Percentiles rank a stretch among this genome's conserved stretches.
Conservation (phyloP, 2,797 vertebrate genomes). For the Sebastes diaconus region DNA sequence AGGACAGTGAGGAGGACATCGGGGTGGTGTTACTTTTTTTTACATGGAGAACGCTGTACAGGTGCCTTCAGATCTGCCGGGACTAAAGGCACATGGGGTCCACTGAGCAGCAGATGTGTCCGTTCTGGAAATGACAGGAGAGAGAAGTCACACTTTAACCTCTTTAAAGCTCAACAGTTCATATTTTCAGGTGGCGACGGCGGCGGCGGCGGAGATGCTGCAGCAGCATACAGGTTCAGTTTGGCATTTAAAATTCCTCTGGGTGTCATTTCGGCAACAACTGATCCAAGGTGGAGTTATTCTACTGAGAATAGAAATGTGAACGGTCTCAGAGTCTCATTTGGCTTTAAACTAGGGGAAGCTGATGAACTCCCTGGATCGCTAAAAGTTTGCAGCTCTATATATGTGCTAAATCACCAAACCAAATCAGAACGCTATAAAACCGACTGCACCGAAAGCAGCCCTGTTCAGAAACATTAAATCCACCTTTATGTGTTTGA, state of each 20-base stretch:
- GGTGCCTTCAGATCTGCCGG: slow-evolving; percentile 76
- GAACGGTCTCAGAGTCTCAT: slow-evolving; percentile 20
- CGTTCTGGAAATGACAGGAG: slow-evolving; percentile 85
- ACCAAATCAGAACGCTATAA: background rate
- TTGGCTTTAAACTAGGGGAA: background rate
- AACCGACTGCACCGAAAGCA: background rate
- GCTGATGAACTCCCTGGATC: slow-evolving; percentile 4
- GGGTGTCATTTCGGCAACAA: slow-evolving; percentile 40
- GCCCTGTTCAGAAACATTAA: background rate
- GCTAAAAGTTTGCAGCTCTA: background rate
- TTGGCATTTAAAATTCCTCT: slow-evolving; percentile 63
- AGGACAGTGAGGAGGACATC: slow-evolving; percentile 67
- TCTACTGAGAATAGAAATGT: slow-evolving; percentile 46
- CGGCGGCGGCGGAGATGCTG: background rate
- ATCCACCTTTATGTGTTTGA: background rate
- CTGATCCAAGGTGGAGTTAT: slow-evolving; percentile 41
- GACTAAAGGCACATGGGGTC: slow-evolving; percentile 99
- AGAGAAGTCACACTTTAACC: slow-evolving; percentile 36
- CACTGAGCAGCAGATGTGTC: slow-evolving; percentile 98
- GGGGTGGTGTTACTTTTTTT: slow-evolving; percentile 65
- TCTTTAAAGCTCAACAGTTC: slow-evolving; percentile 17
- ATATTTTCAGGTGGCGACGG: slow-evolving; percentile 20
- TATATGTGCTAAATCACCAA: background rate
- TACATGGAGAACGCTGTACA: slow-evolving; percentile 83
- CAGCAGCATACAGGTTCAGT: slow-evolving; percentile 18